Evolutionary conservation across 2,888 invertebrate species (phyloP).

Genomic region (Heteromyza rotundicornis): DNA sequence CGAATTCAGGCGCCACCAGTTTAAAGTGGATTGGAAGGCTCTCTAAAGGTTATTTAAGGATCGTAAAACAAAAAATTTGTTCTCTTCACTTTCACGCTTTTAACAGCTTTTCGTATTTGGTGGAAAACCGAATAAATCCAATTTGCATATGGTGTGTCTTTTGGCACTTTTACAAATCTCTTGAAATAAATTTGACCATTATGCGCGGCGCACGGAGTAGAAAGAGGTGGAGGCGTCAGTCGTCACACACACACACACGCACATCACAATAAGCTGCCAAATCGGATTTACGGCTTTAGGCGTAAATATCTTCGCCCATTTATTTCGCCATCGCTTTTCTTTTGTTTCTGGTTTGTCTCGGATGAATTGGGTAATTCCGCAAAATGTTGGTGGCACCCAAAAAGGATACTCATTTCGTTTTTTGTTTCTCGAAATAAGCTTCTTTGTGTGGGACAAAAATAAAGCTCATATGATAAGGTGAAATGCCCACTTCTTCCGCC

Average conservation of each 20-base stretch:
- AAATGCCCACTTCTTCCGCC: too few relatives aligned
- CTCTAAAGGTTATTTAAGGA: too few relatives aligned
- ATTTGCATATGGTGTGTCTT: not conserved
- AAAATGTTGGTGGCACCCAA: not conserved
- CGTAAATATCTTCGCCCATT: constrained; percentile 49
- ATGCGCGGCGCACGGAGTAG: too few relatives aligned
- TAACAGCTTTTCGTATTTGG: not conserved
- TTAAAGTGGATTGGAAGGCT: constrained; percentile 7
- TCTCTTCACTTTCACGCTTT: not conserved
- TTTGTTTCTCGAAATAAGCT: not conserved
- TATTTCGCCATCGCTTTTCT: constrained; percentile 36
- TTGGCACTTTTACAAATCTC: not conserved
- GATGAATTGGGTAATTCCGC: constrained; percentile 43
- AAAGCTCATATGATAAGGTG: not conserved
- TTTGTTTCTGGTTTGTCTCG: constrained; percentile 12
- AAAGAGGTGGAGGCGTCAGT: too few relatives aligned
- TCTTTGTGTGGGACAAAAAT: not conserved
- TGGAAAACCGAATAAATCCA: not conserved
- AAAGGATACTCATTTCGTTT: not conserved
- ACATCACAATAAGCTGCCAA: constrained; percentile 13
- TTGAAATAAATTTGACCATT: constrained; percentile 7
- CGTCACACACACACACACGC: too few relatives aligned
- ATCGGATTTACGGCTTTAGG: constrained; percentile 48
- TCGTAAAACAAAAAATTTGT: too few relatives aligned
- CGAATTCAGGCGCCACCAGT: constrained; percentile 47